Evolutionary conservation across 2,797 vertebrate genomes (phyloP).

Genomic region (Channallabes apus): DNA sequence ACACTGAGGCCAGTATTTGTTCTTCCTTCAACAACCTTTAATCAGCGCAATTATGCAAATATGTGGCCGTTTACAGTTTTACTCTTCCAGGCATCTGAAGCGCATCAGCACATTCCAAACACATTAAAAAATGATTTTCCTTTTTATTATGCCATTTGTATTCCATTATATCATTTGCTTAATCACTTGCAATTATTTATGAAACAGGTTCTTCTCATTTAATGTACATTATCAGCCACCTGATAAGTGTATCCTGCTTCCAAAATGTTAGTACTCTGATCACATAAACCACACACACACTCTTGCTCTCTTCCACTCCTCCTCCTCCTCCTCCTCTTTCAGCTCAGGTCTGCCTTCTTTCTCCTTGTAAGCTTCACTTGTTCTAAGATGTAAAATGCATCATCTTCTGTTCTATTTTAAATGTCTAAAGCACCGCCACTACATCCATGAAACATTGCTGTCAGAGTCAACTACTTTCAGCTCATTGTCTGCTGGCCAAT

Average conservation of each 20-base stretch:
- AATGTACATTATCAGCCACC: background rate
- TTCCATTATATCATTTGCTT: background rate
- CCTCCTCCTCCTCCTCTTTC: background rate
- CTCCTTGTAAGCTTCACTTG: background rate
- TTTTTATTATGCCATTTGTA: background rate
- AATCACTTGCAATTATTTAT: conserved; percentile 9
- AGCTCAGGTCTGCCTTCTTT: conserved; percentile 23
- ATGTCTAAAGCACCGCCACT: background rate
- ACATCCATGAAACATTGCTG: conserved; percentile 3
- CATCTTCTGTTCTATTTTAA: conserved; percentile 15
- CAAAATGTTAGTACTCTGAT: background rate
- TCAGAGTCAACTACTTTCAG: background rate
- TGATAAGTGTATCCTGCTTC: background rate
- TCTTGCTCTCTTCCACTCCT: too few relatives aligned
- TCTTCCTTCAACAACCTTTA: background rate
- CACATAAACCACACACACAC: background rate
- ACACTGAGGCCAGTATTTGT: background rate
- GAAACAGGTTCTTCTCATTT: background rate
- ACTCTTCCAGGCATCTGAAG: background rate
- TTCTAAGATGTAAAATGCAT: conserved; percentile 11
- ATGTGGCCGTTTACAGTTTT: background rate
- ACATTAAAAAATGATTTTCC: background rate
- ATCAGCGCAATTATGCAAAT: background rate
- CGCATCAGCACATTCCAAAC: background rate
- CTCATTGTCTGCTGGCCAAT: background rate